Conservation (phyloP, 2,797 vertebrate genomes). For the Sphenopsis melanotis region DNA sequence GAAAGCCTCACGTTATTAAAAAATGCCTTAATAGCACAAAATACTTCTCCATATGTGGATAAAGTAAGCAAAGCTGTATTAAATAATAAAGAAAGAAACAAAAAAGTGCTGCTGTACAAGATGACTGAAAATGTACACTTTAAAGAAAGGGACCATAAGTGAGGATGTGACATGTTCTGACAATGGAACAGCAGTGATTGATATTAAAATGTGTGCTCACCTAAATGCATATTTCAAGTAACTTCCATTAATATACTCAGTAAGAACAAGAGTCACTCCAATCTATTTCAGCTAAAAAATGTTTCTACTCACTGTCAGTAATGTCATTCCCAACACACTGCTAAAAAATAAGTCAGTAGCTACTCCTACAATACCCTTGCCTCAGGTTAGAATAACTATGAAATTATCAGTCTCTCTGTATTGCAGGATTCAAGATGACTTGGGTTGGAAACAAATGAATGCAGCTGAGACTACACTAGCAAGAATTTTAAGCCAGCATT, state of each 20-base stretch:
- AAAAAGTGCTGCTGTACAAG: neutral
- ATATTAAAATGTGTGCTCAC: neutral
- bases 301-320: neutral
- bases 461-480: neutral
- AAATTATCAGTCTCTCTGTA: neutral
- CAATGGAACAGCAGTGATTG: neutral
- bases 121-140: neutral
- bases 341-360: neutral
- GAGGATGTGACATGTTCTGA: neutral
- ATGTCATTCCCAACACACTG: neutral
- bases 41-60: neutral
- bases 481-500: neutral
- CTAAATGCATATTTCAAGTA: neutral
- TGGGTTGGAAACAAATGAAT: neutral
- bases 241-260: neutral
- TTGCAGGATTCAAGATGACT: neutral
- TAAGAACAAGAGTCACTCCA: neutral
- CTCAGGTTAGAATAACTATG: slow-evolving; percentile 18
- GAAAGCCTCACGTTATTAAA: neutral
- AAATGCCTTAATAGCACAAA: neutral
- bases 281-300: slow-evolving; percentile 7
- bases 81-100: neutral
- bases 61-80: neutral
- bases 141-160: neutral
- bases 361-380: neutral